Evolutionary conservation across 92 coral and sea anemone species (phyloP), one percentile per base, ranked within the genome.

Genomic region (Palythoa caribaeorum): DNA sequence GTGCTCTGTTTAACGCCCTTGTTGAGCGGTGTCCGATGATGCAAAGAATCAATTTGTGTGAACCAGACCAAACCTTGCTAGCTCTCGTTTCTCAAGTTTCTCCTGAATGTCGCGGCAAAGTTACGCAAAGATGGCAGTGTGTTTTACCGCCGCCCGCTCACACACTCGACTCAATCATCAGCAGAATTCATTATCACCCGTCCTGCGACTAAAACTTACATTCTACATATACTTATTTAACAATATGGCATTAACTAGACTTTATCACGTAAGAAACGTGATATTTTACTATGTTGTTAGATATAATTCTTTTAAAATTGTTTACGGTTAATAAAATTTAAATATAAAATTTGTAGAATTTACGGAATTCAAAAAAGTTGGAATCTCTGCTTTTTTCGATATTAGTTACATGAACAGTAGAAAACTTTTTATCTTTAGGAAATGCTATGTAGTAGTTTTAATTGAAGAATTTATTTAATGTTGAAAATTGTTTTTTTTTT

Each of bases 61-160:
- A 97, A 78, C 99, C 99, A 6, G 99, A 97, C 37, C 97, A 96
- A 52, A 92, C 96, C 0, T 78, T 97, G 50, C 96, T 96, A 13
- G 93, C 96, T 20, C 90, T 97, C 60, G 89, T 97, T 38, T 95
- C 50, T 44, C 50, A 44, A 44, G 50, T 93, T 21, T 93, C 98
- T 6, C 94, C 92, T 5, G 78, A 86, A 16, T 91, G 97, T 44
- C 94, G 88, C 36, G 83, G 94, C 8, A 95, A 93, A 81, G 93
- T 97, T 14, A 97, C 99, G 0, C 99, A 97, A 83, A 86, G 98
- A 79, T 97, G 99, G 99, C 99, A 97, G 54, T 97, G 99, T 51
- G 99, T 97, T 8, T 78, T 97, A 10, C 99, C 99, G 0, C 98
- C 99, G 35, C 99, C 99, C 0, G 92, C 92, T 38, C 97, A 95